Percentiles rank a stretch among this genome's conserved stretches.
These are phyloP conservation scores for Colletes collaris DNA, from an alignment of 2,888 invertebrate genomes.

Conservation along the genomic window DNA sequence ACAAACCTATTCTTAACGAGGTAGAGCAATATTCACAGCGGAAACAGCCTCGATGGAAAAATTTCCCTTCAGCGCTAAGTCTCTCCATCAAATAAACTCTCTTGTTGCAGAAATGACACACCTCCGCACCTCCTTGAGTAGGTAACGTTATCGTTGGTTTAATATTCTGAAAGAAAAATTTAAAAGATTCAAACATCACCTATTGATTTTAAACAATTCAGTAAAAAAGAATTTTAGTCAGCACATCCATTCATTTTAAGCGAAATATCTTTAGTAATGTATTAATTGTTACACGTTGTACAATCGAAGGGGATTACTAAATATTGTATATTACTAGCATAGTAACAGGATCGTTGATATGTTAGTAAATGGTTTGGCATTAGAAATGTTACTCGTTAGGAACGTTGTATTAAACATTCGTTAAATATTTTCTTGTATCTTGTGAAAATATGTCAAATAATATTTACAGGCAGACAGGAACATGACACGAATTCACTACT, in stretches of 20 bases:
- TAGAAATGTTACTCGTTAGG: not conserved
- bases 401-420: not conserved
- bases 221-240: conserved; percentile 56
- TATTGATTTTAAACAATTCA: conserved; percentile 4
- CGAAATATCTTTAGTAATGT: not conserved
- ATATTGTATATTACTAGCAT: not conserved
- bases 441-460: conserved; percentile 7
- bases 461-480: conserved; percentile 18
- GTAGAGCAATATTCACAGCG: conserved; percentile 96
- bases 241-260: conserved; percentile 25
- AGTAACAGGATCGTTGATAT: not conserved
- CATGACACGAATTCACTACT: conserved; percentile 7
- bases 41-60: conserved; percentile 96
- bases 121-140: conserved; percentile 88
- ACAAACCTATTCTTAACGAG: conserved; percentile 89
- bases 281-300: conserved; percentile 23
- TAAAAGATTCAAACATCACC: conserved; percentile 25
- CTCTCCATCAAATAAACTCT: conserved; percentile 97
- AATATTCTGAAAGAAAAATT: conserved; percentile 83
- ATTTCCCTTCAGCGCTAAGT: conserved; percentile 94
- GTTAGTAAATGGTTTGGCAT: conserved; percentile 22
- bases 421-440: conserved; percentile 11
- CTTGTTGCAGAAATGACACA: conserved; percentile 94
- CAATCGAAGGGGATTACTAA: not conserved
- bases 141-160: conserved; percentile 86